These are phyloP conservation scores for Nesogale talazaci DNA, from an alignment of 2,113 vertebrate genomes.

Conservation along the genomic window DNA sequence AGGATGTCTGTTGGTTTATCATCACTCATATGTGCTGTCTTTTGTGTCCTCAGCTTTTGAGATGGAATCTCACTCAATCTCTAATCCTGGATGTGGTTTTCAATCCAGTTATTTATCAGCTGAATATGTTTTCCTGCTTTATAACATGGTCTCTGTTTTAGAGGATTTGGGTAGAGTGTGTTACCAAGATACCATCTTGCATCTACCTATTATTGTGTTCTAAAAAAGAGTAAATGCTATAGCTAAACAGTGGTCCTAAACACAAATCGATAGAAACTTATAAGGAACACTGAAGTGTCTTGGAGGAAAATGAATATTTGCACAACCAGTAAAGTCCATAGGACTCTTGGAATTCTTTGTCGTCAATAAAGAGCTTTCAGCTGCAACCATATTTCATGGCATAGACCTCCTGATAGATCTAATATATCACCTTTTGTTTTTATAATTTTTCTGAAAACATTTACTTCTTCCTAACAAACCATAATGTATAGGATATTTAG, in stretches of 20 bases:
- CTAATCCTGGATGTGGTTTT: too few relatives aligned
- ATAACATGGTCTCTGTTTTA: too few relatives aligned
- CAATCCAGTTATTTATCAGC: too few relatives aligned
- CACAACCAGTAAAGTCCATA: not conserved
- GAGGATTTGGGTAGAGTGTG: too few relatives aligned
- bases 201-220: too few relatives aligned
- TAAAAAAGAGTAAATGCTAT: too few relatives aligned
- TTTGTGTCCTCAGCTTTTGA: too few relatives aligned
- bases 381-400: not conserved
- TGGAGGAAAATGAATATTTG: not conserved
- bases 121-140: too few relatives aligned
- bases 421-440: not conserved
- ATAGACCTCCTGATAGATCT: not conserved
- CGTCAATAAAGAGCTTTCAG: not conserved
- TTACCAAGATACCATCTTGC: too few relatives aligned
- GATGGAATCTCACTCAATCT: too few relatives aligned
- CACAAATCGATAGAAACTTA: not conserved
- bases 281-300: not conserved
- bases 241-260: not conserved
- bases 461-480: constrained; percentile 31
- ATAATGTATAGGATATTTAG: not conserved
- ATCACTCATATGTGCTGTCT: too few relatives aligned
- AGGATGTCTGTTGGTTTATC: too few relatives aligned
- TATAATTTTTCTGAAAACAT: not conserved
- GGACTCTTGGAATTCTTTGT: not conserved